These are phyloP conservation scores for Pteropus rufus DNA, from an alignment of 2,797 vertebrate species.

Conservation along the genomic window DNA sequence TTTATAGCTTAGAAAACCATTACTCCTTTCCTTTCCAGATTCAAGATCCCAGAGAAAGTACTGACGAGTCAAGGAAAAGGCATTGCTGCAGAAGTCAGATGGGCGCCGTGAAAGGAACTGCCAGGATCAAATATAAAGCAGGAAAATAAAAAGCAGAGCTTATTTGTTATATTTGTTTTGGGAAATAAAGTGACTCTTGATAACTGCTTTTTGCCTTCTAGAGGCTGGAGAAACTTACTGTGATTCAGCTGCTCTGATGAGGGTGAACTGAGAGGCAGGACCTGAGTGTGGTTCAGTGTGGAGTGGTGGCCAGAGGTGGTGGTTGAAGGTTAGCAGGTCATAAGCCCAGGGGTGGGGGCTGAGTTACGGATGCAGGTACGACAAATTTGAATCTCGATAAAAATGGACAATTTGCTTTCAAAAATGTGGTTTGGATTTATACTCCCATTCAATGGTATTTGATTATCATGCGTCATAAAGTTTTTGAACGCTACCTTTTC, in stretches of 20 bases:
- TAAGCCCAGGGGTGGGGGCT: not conserved
- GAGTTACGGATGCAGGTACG: not conserved
- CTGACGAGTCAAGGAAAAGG: not conserved
- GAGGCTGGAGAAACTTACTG: not conserved
- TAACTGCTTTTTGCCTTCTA: not conserved
- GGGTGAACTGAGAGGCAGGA: not conserved
- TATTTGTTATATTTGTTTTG: not conserved
- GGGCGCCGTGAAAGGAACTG: not conserved
- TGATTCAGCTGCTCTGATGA: not conserved
- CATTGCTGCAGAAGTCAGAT: not conserved
- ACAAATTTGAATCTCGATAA: not conserved
- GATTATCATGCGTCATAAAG: not conserved
- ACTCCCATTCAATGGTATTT: not conserved
- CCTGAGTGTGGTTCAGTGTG: too few species aligned
- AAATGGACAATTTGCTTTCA: not conserved
- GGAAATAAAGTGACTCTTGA: not conserved
- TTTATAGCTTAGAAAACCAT: not conserved
- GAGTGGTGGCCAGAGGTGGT: not conserved
- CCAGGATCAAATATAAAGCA: not conserved
- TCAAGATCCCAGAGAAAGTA: not conserved
- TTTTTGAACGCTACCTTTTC: not conserved
- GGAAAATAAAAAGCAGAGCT: not conserved
- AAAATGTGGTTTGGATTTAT: not conserved
- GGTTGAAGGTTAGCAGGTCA: not conserved
- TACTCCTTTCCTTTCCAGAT: not conserved